These are phyloP conservation scores for Patiria pectinifera DNA, from an alignment of 53 echinoderm and acorn worm species.

Conservation along the genomic window DNA sequence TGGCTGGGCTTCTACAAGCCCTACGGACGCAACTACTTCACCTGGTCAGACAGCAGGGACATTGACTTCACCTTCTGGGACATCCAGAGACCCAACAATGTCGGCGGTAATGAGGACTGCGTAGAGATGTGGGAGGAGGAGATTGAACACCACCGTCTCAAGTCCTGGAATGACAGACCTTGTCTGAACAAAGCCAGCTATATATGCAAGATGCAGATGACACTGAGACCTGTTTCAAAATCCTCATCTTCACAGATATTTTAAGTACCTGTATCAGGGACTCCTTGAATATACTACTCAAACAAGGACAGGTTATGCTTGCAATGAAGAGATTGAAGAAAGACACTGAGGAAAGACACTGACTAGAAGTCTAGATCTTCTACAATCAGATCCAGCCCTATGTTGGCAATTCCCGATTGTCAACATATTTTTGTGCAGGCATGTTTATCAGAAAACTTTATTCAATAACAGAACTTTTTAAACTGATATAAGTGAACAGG, in stretches of 20 bases:
- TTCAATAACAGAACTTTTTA: too few relatives aligned
- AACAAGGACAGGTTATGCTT: not conserved
- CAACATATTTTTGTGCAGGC: too few relatives aligned
- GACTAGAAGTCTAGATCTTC: too few relatives aligned
- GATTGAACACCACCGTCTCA: constrained; percentile 38
- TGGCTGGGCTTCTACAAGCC: constrained; percentile 72
- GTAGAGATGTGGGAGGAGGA: constrained; percentile 65
- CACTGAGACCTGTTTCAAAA: not conserved
- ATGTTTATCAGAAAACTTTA: too few relatives aligned
- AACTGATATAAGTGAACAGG: too few relatives aligned
- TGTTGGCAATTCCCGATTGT: too few relatives aligned
- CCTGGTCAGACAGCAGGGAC: constrained; percentile 59
- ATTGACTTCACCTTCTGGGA: constrained; percentile 63
- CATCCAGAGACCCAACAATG: constrained; percentile 53
- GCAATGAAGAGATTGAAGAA: not conserved
- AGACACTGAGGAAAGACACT: too few relatives aligned
- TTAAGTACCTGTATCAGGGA: not conserved
- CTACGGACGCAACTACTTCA: constrained; percentile 58
- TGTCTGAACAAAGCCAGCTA: constrained; percentile 49
- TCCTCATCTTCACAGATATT: not conserved
- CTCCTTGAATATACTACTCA: not conserved
- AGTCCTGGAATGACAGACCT: constrained; percentile 66
- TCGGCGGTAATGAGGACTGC: constrained; percentile 60
- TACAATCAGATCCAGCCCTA: too few relatives aligned
- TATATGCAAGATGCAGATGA: constrained; percentile 62